Evolutionary conservation across 1,140 invertebrate species (phyloP).

Genomic region (Prorops nasuta): DNA sequence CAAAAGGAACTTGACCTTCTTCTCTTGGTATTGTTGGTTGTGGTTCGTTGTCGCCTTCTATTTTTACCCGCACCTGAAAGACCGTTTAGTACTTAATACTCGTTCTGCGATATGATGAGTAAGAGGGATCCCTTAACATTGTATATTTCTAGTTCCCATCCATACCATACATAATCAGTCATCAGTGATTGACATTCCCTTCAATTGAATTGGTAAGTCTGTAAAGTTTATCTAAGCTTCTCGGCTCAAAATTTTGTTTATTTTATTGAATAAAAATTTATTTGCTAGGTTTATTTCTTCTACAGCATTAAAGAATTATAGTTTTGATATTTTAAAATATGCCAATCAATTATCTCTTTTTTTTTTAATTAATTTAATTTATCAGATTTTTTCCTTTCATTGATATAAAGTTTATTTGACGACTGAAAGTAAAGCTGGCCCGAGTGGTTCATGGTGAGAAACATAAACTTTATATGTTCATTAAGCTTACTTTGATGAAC

Average conservation of each 20-base stretch:
- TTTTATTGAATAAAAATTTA: too few species aligned
- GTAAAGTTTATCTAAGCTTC: slow-evolving; percentile 20
- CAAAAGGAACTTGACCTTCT: slow-evolving; percentile 94
- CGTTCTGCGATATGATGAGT: too few species aligned
- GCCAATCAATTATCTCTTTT: too few species aligned
- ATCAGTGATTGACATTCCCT: slow-evolving; percentile 19
- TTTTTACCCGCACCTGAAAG: slow-evolving; percentile 83
- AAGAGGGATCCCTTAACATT: too few species aligned
- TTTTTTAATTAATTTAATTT: too few species aligned
- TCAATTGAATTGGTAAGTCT: slow-evolving; percentile 20
- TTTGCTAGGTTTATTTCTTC: too few species aligned
- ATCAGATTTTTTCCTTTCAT: too few species aligned
- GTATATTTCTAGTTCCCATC: slow-evolving; percentile 21
- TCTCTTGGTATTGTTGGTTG: slow-evolving; percentile 85
- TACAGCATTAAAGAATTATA: too few species aligned
- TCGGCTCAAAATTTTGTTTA: too few species aligned
- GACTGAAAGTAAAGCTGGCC: slow-evolving; percentile 34
- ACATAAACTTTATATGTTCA: slow-evolving; percentile 34
- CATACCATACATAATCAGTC: slow-evolving; percentile 26
- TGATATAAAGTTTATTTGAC: too few species aligned
- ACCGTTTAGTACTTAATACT: slow-evolving; percentile 12
- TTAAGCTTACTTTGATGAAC: slow-evolving; percentile 27
- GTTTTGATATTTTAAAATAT: too few species aligned
- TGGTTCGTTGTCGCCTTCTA: slow-evolving; percentile 96
- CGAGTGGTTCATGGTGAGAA: slow-evolving; percentile 45